These are phyloP conservation scores for Thunnus albacares DNA, from an alignment of 2,797 vertebrate species.

Conservation along the genomic window DNA sequence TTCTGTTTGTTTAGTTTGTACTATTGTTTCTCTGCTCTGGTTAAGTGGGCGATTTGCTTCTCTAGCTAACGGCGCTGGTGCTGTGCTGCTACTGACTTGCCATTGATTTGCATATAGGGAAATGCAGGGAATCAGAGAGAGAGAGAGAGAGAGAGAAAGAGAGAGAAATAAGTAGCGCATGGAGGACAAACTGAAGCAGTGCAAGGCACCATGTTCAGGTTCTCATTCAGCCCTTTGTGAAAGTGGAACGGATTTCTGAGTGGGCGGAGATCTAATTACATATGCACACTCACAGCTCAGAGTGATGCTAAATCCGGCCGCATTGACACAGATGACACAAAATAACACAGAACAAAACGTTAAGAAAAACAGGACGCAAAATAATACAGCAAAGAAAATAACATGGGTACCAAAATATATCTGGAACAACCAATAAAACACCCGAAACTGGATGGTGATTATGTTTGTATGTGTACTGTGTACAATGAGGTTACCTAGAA, in stretches of 20 bases:
- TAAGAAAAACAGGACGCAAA: conserved; percentile 77
- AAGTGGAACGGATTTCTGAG: conserved; percentile 89
- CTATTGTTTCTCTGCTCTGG: conserved; percentile 75
- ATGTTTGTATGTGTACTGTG: conserved; percentile 24
- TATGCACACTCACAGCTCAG: conserved; percentile 87
- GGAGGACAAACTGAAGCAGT: conserved; percentile 72
- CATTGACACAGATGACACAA: conserved; percentile 85
- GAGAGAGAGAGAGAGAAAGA: conserved; percentile 27
- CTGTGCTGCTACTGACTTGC: conserved; percentile 63
- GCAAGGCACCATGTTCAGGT: conserved; percentile 73
- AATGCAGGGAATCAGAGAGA: conserved; percentile 64
- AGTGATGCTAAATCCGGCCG: conserved; percentile 87
- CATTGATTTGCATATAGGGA: conserved; percentile 74
- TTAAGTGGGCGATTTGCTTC: conserved; percentile 83
- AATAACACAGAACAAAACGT: conserved; percentile 81
- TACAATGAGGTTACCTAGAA: conserved; percentile 47
- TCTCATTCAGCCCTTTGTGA: conserved; percentile 83
- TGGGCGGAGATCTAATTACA: conserved; percentile 90
- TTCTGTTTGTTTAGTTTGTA: conserved; percentile 78
- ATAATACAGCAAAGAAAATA: conserved; percentile 73
- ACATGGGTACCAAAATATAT: conserved; percentile 64
- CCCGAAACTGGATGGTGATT: conserved; percentile 36
- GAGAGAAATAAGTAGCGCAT: conserved; percentile 67
- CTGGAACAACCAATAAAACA: conserved; percentile 47
- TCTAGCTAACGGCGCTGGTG: conserved; percentile 67